Evolutionary conservation across 2,113 vertebrate species (phyloP).

Genomic region (Sigmodon hispidus): DNA sequence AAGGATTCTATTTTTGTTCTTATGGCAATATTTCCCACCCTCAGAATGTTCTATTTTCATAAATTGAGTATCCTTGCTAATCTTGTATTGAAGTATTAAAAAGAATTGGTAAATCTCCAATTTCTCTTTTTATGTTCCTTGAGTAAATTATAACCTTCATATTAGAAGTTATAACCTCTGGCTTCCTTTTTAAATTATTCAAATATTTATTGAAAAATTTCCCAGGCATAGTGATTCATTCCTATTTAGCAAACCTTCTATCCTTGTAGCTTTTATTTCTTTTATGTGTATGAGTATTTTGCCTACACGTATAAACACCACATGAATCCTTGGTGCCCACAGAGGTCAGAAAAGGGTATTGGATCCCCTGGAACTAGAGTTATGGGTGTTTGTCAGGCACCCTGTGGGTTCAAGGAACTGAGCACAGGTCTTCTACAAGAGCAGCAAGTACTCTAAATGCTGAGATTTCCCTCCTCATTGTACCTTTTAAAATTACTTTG

Average conservation of each 20-base stretch:
- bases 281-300: neutral
- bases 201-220: constrained; percentile 25
- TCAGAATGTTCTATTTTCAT: constrained; percentile 39
- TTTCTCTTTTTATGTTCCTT: constrained; percentile 21
- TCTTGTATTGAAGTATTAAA: constrained; percentile 46
- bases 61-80: constrained; percentile 27
- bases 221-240: neutral
- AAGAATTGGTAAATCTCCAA: constrained; percentile 14
- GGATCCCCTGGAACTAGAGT: neutral
- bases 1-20: constrained; percentile 45
- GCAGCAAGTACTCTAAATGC: neutral
- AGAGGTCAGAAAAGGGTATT: neutral
- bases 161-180: constrained; percentile 13
- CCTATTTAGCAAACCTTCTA: neutral
- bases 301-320: neutral
- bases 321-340: neutral
- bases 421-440: neutral
- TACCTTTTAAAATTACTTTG: neutral
- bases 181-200: constrained; percentile 35
- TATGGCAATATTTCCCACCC: constrained; percentile 49
- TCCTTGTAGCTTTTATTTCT: neutral
- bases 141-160: neutral
- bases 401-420: neutral
- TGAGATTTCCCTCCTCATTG: neutral
- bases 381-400: neutral